Base-by-base conservation (phyloP, 2,797 vertebrate genomes). In the Diceros bicornis region DNA sequence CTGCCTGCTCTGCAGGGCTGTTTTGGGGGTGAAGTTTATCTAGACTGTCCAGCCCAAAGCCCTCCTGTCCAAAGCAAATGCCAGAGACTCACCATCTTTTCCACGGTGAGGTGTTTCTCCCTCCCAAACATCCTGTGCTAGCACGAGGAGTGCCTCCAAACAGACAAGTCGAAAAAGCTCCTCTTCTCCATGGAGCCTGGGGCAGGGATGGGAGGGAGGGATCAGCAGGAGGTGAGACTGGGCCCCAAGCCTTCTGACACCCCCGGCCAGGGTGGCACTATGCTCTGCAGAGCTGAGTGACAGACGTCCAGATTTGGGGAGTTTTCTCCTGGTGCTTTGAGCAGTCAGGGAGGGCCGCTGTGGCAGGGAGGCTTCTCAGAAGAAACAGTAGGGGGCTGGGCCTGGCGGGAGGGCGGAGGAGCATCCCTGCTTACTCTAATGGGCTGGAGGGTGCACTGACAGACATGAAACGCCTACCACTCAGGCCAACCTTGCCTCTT, bases 121-220 rank as follows among this genome's bases (percentile, higher is more conserved):
- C 29, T 52, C 32, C 94, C 61, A 88, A 96, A 93, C 74, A 86
- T 93, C 90, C 94, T 93, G 83, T 68, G 71, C 74, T n/a, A 64
- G 61, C 32, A 29, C 41, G 64, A 92, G 61, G 89, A 81, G 52
- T 6, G 20, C 86, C 88, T 96, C 82, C 37, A n/a, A 82, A 94
- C 32, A 93, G 87, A 69, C 62, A 34, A 34, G 27, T 32, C 7
- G 2, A 27, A 37, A 84, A 68, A n/a, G 0, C 61, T 75, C 79
- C 34, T 62, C 12, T 59, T 57, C 44, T 87, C 14, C 27, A 27
- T 0, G n/a, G 57, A 69, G 34, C 52, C 68, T 0, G 1, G 57
- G 69, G 61, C 52, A 44, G 32, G 37, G 17, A 20, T 23, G 12
- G 41, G 37, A 84, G 23, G 82, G n/a, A 44, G 12, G 47, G 37